Conservation (phyloP, 2,797 vertebrate genomes). For the Ctenopoma kingsleyae region DNA sequence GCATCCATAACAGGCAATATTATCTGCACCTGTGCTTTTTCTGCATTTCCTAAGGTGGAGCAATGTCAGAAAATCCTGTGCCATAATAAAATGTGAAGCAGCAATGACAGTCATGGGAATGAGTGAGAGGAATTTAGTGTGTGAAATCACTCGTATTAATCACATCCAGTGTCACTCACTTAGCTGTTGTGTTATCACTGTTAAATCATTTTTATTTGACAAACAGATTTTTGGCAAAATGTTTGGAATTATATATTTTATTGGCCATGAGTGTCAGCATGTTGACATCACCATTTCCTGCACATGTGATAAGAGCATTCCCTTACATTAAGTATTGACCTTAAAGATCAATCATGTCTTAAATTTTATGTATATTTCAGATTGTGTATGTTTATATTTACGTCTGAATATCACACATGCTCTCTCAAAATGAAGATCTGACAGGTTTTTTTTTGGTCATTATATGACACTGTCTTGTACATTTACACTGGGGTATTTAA, state of each 20-base stretch:
- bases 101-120: background rate
- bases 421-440: constrained; percentile 13
- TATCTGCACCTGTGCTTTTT: constrained; percentile 28
- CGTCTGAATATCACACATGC: background rate
- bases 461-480: constrained; percentile 8
- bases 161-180: background rate
- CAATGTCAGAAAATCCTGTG: constrained; percentile 9
- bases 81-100: background rate
- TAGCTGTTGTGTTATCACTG: background rate
- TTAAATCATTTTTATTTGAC: constrained; percentile 10
- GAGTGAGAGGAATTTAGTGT: background rate
- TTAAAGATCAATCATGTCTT: background rate
- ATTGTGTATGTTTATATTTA: background rate
- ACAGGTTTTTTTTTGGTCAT: background rate
- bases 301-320: constrained; percentile 2
- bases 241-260: constrained; percentile 18
- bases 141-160: background rate
- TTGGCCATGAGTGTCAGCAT: background rate
- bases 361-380: background rate
- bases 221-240: background rate
- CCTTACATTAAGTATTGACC: background rate
- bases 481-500: constrained; percentile 16
- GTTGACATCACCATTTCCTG: constrained; percentile 11
- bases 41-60: constrained; percentile 8
- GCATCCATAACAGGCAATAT: constrained; percentile 33